phyloP scores from a whole-genome alignment of 2,113 vertebrate genomes.

The Raja brachyura region DNA sequence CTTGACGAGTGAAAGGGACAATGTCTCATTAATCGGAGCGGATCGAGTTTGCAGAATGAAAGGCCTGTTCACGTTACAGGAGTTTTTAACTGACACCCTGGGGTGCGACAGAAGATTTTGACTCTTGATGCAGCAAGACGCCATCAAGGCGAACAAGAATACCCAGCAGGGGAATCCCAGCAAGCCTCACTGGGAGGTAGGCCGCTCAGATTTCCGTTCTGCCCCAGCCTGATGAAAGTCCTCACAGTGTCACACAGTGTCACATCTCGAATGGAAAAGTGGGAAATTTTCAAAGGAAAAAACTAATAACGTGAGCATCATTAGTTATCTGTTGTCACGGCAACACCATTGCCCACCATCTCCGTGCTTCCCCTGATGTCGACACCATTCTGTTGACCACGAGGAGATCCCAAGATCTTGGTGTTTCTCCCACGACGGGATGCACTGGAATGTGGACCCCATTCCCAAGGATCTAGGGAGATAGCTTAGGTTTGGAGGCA shows the following conservation, averaged over 20 bases:
- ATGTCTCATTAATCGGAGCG: conserved; percentile 30
- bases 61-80: not conserved
- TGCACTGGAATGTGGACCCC: not conserved
- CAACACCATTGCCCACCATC: not conserved
- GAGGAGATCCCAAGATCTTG: not conserved
- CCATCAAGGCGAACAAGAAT: not conserved
- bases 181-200: not conserved
- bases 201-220: not conserved
- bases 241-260: too few relatives aligned
- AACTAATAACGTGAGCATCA: not conserved
- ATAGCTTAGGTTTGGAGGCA: not conserved
- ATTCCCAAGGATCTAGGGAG: not conserved
- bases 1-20: not conserved
- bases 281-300: not conserved
- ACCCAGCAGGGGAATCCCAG: conserved; percentile 14
- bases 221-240: not conserved
- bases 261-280: not conserved
- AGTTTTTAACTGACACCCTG: not conserved
- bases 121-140: not conserved
- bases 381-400: not conserved
- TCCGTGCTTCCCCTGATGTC: not conserved
- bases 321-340: not conserved
- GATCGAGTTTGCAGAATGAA: conserved; percentile 18
- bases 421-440: not conserved
- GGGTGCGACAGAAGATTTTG: conserved; percentile 12